A percentile compares a stretch with the other conserved stretches of the same genome.
phyloP scores from a whole-genome alignment of 2,113 vertebrate species.

The Perca schrenkii region DNA sequence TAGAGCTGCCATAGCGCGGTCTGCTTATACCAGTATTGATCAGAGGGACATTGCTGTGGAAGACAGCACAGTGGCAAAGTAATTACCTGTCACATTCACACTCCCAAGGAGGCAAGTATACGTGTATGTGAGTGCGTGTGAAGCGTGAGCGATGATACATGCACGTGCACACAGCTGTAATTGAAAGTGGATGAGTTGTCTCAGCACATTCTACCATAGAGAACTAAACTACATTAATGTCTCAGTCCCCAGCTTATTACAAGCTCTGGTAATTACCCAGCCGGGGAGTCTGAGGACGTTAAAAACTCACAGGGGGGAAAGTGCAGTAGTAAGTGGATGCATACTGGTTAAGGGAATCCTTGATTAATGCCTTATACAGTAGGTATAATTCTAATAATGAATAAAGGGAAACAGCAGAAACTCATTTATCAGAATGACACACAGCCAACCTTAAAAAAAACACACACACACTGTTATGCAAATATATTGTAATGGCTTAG shows the following conservation, averaged over 20 bases:
- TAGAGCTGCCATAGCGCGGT: slow-evolving; percentile 45
- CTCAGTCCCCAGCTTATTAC: slow-evolving; percentile 60
- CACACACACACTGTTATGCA: background rate
- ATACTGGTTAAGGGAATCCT: slow-evolving; percentile 33
- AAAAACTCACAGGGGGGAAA: slow-evolving; percentile 17
- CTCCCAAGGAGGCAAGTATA: slow-evolving; percentile 40
- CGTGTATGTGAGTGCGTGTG: slow-evolving; percentile 24
- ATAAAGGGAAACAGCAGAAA: slow-evolving; percentile 36
- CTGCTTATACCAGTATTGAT: slow-evolving; percentile 69
- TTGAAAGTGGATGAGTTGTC: slow-evolving; percentile 61
- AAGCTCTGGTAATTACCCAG: slow-evolving; percentile 67
- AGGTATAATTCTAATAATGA: slow-evolving; percentile 63
- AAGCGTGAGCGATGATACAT: slow-evolving; percentile 20
- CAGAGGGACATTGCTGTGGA: slow-evolving; percentile 54
- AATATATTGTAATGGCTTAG: slow-evolving; percentile 21
- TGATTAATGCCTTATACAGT: slow-evolving; percentile 63
- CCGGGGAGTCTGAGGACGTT: slow-evolving; percentile 40
- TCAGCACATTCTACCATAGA: slow-evolving; percentile 34
- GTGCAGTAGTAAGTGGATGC: slow-evolving; percentile 21
- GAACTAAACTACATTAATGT: slow-evolving; percentile 64
- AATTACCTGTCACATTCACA: slow-evolving; percentile 70
- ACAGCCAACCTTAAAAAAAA: background rate
- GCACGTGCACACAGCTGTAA: slow-evolving; percentile 46
- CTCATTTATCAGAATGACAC: slow-evolving; percentile 56
- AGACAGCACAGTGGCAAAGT: slow-evolving; percentile 58